Evolutionary conservation across 2,888 invertebrate species (phyloP).

Genomic region (Dioctria linearis): DNA sequence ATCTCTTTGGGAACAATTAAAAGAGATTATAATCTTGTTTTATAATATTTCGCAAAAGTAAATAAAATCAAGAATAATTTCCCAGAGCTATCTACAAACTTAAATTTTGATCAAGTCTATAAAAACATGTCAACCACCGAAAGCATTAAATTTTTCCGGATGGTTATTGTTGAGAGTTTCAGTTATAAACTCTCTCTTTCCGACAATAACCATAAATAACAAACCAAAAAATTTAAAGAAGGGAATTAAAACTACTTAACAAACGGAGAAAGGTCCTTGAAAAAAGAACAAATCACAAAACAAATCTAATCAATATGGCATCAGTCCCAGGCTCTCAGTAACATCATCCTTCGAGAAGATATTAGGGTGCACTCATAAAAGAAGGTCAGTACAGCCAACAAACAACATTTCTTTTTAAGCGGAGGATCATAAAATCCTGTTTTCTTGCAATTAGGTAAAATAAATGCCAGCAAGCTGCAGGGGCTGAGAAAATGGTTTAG

Average conservation of each 20-base stretch:
- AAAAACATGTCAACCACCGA: no score
- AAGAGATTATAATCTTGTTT: no score
- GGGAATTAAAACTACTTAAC: conserved; percentile 40
- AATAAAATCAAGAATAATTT: no score
- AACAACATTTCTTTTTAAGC: conserved; percentile 15
- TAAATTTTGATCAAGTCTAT: no score
- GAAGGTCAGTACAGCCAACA: conserved; percentile 20
- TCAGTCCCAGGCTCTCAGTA: conserved; percentile 12
- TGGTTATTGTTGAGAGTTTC: background rate
- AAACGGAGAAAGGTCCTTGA: conserved; percentile 46
- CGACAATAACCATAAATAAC: conserved; percentile 36
- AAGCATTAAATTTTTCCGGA: no score
- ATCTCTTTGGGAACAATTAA: no score
- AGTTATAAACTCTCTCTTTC: conserved; percentile 7
- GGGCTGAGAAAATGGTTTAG: background rate
- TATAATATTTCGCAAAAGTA: no score
- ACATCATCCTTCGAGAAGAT: background rate
- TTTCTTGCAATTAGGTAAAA: conserved; percentile 31
- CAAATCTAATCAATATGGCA: conserved; percentile 39
- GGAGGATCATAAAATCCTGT: conserved; percentile 49
- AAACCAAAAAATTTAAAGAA: background rate
- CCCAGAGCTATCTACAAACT: no score
- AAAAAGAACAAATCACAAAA: conserved; percentile 28
- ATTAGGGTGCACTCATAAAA: conserved; percentile 15
- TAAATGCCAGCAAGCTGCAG: background rate